These are phyloP conservation scores for Apolygus lucorum DNA, from an alignment of 1,140 invertebrate species.

Conservation along the genomic window DNA sequence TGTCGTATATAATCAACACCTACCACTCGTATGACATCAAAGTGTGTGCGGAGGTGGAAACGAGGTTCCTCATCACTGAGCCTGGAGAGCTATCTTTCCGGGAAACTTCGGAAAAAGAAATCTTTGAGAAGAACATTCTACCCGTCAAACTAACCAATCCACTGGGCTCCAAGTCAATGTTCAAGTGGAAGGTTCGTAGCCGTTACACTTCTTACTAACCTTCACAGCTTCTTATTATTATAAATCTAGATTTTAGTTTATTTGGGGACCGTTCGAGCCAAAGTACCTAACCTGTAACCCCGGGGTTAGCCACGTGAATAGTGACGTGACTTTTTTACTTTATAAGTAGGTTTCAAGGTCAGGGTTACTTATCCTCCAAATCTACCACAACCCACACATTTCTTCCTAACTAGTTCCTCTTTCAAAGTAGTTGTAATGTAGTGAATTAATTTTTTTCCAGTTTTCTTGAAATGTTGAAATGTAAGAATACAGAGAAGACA, in stretches of 20 bases:
- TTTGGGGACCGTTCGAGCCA: too few species aligned
- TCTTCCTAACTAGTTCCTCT: too few species aligned
- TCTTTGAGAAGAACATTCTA: slow-evolving; percentile 12
- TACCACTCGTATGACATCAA: slow-evolving; percentile 35
- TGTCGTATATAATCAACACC: slow-evolving; percentile 36
- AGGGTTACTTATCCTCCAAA: not conserved
- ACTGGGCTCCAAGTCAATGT: slow-evolving; percentile 17
- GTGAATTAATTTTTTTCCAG: too few species aligned
- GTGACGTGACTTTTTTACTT: too few species aligned
- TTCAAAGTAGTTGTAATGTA: too few species aligned
- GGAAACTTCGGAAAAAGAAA: slow-evolving; percentile 13
- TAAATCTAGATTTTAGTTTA: not conserved
- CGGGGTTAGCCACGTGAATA: too few species aligned
- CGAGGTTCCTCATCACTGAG: slow-evolving; percentile 32
- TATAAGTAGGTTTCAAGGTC: too few species aligned
- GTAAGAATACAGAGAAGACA: too few species aligned
- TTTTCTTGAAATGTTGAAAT: too few species aligned
- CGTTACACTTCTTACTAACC: not conserved
- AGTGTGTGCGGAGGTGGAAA: slow-evolving; percentile 34
- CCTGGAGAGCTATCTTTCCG: slow-evolving; percentile 17
- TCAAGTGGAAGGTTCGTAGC: slow-evolving; percentile 18
- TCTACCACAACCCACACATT: not conserved
- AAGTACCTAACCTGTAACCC: too few species aligned
- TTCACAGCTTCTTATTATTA: not conserved
- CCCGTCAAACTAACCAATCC: slow-evolving; percentile 22